Conservation (phyloP, 2,888 invertebrate genomes). For the Seira ritae region DNA sequence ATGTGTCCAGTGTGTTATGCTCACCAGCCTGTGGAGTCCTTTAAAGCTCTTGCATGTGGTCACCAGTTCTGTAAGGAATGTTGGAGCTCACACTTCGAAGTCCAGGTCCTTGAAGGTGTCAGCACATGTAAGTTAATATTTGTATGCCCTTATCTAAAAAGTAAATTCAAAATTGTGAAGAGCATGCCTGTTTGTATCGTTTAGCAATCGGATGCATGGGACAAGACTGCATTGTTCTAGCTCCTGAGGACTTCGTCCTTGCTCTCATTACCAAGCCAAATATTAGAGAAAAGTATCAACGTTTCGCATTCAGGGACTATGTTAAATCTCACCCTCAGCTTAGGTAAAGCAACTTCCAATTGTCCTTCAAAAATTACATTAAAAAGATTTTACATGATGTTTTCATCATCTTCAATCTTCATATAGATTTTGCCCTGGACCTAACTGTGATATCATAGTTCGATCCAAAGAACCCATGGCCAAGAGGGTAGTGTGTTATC, state of each 20-base stretch:
- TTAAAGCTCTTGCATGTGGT: constrained; percentile 89
- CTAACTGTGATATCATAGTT: constrained; percentile 94
- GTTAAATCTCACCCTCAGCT: constrained; percentile 94
- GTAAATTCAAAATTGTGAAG: no score
- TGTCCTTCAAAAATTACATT: neutral
- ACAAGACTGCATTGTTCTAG: constrained; percentile 92
- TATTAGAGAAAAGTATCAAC: constrained; percentile 94
- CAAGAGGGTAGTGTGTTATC: constrained; percentile 91
- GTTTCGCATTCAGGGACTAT: constrained; percentile 96
- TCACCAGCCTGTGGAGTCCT: constrained; percentile 82
- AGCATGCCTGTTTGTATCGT: no score
- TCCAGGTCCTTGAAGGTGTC: constrained; percentile 93
- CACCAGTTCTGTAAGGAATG: constrained; percentile 97
- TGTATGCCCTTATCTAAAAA: no score
- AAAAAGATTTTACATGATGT: neutral
- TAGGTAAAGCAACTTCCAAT: constrained; percentile 59
- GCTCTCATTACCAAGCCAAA: constrained; percentile 88
- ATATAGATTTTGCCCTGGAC: constrained; percentile 92
- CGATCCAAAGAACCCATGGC: constrained; percentile 88
- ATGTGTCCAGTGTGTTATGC: constrained; percentile 88
- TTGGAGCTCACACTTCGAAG: constrained; percentile 97
- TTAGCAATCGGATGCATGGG: constrained; percentile 98
- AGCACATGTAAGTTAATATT: constrained; percentile 81
- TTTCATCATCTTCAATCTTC: neutral
- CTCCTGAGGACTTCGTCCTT: constrained; percentile 97